Evolutionary conservation across 2,113 vertebrate species (phyloP).

Genomic region (Balaenoptera acutorostrata): DNA sequence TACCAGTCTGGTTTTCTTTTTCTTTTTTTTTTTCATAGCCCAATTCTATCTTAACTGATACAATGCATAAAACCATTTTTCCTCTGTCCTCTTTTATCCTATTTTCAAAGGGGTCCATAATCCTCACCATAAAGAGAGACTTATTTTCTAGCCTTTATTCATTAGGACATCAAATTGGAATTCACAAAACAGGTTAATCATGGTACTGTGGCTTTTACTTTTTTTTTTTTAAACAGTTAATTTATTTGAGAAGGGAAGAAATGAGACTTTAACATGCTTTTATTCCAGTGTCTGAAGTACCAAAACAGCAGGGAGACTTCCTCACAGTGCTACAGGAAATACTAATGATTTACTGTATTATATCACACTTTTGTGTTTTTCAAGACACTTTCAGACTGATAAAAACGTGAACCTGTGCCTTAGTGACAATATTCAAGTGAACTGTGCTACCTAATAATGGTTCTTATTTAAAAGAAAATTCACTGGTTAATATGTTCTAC

Average conservation of each 20-base stretch:
- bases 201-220: not conserved
- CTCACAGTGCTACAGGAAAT: not conserved
- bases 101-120: not conserved
- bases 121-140: not conserved
- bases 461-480: not conserved
- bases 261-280: not conserved
- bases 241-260: not conserved
- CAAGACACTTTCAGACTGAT: not conserved
- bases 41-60: not conserved
- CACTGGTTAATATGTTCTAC: not conserved
- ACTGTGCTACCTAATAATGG: not conserved
- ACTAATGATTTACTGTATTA: not conserved
- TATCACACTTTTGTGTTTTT: not conserved
- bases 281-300: not conserved
- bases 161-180: not conserved
- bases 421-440: not conserved
- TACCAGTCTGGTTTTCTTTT: not conserved
- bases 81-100: not conserved
- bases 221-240: not conserved
- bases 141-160: not conserved
- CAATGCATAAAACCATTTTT: not conserved
- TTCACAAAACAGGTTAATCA: not conserved
- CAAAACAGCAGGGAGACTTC: not conserved
- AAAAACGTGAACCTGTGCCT: not conserved
- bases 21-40: not conserved